Conservation (phyloP, 2,113 vertebrate genomes). For the Baryphthengus martii region DNA sequence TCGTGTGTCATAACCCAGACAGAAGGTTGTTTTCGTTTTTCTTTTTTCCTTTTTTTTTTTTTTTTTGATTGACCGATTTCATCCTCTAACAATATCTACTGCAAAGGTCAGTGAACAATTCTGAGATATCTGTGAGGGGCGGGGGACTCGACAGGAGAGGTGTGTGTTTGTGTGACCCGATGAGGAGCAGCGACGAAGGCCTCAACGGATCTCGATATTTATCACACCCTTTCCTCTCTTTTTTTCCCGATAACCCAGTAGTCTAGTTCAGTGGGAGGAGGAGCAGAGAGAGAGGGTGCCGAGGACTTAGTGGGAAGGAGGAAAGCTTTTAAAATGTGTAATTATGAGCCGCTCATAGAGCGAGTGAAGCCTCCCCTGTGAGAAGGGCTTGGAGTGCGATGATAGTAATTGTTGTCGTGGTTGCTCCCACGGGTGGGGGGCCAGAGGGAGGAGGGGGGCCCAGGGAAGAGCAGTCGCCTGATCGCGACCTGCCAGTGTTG, state of each 20-base stretch:
- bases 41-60: not conserved
- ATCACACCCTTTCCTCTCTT: not conserved
- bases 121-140: not conserved
- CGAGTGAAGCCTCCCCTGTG: not conserved
- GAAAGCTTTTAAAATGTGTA: not conserved
- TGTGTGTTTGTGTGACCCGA: not conserved
- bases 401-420: not conserved
- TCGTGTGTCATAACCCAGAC: not conserved
- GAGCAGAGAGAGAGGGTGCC: not conserved
- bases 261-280: not conserved
- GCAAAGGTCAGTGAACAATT: not conserved
- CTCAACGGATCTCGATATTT: not conserved
- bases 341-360: not conserved
- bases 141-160: not conserved
- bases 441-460: no score
- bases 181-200: not conserved
- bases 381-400: not conserved
- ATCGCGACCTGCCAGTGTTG: not conserved
- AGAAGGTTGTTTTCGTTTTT: not conserved
- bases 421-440: not conserved
- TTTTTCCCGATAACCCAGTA: not conserved
- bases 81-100: slow-evolving; percentile 4
- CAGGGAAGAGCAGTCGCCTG: not conserved
- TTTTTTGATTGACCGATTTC: not conserved
- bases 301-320: not conserved